Evolutionary conservation across 2,113 vertebrate genomes (phyloP), one percentile per base, ranked within the genome.

Genomic region (Oncorhynchus nerka): DNA sequence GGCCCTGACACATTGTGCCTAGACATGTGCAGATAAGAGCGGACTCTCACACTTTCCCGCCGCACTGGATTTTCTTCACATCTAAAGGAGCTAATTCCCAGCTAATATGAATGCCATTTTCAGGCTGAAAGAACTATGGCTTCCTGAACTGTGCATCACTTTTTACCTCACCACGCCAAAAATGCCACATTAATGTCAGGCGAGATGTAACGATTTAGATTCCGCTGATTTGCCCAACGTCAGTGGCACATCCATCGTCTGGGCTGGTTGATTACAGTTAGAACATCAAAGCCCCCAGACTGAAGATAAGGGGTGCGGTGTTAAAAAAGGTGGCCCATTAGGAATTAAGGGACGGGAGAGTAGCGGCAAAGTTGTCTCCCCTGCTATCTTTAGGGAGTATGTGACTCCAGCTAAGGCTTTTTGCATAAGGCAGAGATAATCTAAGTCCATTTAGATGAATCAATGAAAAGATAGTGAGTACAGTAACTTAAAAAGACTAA

Each of bases 131-230:
- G 91, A 89, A 91, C 84, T 86, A 85, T 85, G 79, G 85, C 78
- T 89, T 69, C 66, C 70, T 90, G 90, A 93, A 91, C 89, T 81
- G 82, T 82, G 85, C 84, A 81, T 83, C 84, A 87, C 82, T 86
- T 90, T 89, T 74, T 73, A 87, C 88, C 89, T 82, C 8, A 87
- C 91, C 86, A 90, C 81, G 81, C 88, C 91, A 93, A 94, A 94
- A 94, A 94, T 94, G 92, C 91, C 93, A 94, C 85, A 85, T 84
- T 93, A 94, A 94, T 94, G 93, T 94, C 93, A 94, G 87, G 83
- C 75, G 84, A 94, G 92, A 93, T 94, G 89, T 89, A 86, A 90
- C 84, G 92, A 93, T 94, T 93, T 91, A 90, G 92, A 93, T 93
- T 83, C 74, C 32, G 77, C 51, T 68, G 92, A 94, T 93, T 93